Percentiles rank a stretch among this genome's conserved stretches.
Evolutionary conservation across 2,113 vertebrate genomes (phyloP).

Genomic region (Eulemur rufifrons): DNA sequence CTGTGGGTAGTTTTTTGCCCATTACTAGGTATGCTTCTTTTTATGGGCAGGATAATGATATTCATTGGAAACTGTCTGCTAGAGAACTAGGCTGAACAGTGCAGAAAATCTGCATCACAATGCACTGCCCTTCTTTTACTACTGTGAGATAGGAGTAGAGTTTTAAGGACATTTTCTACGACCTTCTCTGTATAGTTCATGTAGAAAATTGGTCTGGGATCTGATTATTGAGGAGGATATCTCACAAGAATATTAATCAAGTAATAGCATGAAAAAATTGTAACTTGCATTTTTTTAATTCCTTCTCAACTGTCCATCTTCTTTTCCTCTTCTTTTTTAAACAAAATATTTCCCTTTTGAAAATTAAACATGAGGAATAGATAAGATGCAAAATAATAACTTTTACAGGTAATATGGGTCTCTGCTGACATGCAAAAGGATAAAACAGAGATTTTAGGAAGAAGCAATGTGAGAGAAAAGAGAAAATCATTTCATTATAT

Average conservation of each 20-base stretch:
- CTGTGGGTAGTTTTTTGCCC: neutral
- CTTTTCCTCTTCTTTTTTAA: neutral
- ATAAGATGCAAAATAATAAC: neutral
- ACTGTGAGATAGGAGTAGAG: neutral
- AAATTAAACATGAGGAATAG: neutral
- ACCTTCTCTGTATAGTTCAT: slow-evolving; percentile 51
- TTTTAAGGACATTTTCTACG: neutral
- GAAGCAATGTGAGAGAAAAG: neutral
- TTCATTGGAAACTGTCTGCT: slow-evolving; percentile 66
- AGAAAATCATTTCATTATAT: neutral
- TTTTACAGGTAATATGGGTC: neutral
- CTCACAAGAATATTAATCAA: slow-evolving; percentile 55
- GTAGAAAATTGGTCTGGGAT: slow-evolving; percentile 47
- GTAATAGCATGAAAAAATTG: neutral
- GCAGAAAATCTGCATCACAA: slow-evolving; percentile 53
- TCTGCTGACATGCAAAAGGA: neutral
- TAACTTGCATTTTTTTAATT: neutral
- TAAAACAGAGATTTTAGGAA: neutral
- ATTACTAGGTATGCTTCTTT: slow-evolving; percentile 43
- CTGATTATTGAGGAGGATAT: slow-evolving; percentile 34
- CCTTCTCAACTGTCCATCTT: neutral
- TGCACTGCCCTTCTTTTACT: neutral
- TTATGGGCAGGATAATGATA: slow-evolving; percentile 72
- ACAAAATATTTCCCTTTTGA: neutral
- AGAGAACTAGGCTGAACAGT: slow-evolving; percentile 31